A percentile compares a stretch with the other conserved stretches of the same genome.
These are phyloP conservation scores for Ethmia dodecea DNA, from an alignment of 2,888 invertebrate species.

Conservation along the genomic window DNA sequence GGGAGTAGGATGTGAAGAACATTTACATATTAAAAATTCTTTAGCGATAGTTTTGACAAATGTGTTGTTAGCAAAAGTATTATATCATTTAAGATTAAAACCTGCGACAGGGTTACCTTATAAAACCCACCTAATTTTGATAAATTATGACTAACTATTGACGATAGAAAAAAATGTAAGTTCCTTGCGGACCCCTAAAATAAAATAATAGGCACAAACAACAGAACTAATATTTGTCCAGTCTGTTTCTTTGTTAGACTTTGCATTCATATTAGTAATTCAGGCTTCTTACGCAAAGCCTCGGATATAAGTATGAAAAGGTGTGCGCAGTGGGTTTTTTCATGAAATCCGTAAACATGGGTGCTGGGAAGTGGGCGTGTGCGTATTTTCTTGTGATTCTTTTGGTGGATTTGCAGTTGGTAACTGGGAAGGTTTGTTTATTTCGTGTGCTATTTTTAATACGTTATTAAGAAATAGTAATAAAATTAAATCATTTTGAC, in stretches of 20 bases:
- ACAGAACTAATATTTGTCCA: not conserved
- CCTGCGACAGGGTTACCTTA: no score
- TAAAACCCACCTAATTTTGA: no score
- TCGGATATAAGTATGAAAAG: constrained; percentile 58
- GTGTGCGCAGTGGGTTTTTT: constrained; percentile 41
- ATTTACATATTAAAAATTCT: no score
- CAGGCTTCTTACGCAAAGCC: constrained; percentile 55
- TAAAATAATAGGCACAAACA: not conserved
- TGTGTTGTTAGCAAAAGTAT: no score
- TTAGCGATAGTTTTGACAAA: no score
- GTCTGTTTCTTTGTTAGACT: constrained; percentile 11
- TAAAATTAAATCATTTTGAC: no score
- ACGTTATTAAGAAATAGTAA: no score
- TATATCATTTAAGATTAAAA: no score
- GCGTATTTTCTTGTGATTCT: constrained; percentile 38
- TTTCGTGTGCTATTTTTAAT: no score
- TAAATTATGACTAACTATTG: no score
- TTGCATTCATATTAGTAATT: constrained; percentile 36
- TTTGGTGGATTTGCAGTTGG: constrained; percentile 41
- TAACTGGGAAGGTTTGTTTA: constrained; percentile 47
- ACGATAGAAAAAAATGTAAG: no score
- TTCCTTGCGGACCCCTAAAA: not conserved
- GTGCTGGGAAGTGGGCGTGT: constrained; percentile 39
- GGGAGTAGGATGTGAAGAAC: no score
- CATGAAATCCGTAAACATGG: constrained; percentile 58